Conservation (phyloP, 2,113 vertebrate species). For the Tautogolabrus adspersus region DNA sequence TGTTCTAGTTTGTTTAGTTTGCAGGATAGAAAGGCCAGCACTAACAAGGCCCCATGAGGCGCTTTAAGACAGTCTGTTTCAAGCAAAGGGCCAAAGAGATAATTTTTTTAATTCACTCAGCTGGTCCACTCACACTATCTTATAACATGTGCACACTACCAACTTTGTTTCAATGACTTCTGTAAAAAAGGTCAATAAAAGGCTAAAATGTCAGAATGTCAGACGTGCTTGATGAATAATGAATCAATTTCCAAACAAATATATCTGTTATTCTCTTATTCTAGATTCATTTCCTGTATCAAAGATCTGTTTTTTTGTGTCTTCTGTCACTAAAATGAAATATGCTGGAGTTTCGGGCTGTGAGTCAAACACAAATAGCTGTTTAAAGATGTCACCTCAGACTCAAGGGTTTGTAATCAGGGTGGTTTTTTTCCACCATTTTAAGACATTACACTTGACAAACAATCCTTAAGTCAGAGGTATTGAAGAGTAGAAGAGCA, state of each 20-base stretch:
- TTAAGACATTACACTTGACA: no score
- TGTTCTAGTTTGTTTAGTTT: conserved; percentile 37
- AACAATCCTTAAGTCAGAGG: no score
- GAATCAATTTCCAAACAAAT: background rate
- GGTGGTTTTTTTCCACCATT: no score
- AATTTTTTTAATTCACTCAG: conserved; percentile 27
- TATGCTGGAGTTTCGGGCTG: background rate
- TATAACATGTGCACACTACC: conserved; percentile 6
- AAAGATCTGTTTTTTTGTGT: background rate
- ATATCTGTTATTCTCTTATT: no score
- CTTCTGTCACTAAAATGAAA: background rate
- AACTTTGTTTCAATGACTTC: conserved; percentile 3
- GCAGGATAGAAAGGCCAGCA: conserved; percentile 33
- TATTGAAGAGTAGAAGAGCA: no score
- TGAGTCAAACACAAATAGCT: background rate
- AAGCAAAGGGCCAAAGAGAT: conserved; percentile 29
- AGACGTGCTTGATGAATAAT: background rate
- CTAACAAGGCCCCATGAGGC: conserved; percentile 64
- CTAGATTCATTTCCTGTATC: background rate
- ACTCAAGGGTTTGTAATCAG: no score
- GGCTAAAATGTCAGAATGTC: background rate
- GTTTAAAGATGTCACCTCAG: background rate
- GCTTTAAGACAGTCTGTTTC: conserved; percentile 52
- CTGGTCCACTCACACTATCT: background rate
- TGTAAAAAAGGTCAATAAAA: background rate